Conservation (phyloP, 2,888 invertebrate species). For the Ichneumon xanthorius region DNA sequence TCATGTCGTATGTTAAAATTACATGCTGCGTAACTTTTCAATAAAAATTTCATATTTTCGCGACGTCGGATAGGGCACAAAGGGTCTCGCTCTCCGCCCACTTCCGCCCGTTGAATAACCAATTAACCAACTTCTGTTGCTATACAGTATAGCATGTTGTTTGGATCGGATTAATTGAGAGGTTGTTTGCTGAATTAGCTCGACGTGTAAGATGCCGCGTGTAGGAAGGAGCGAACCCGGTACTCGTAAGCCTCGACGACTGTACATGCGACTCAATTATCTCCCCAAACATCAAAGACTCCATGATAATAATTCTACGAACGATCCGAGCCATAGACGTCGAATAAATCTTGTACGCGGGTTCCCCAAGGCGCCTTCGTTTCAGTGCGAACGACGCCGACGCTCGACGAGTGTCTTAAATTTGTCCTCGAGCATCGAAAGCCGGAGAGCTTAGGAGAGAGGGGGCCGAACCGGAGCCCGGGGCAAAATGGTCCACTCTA, state of each 20-base stretch:
- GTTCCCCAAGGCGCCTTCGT: not conserved
- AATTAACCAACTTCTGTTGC: not conserved
- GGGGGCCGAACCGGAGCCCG: no score
- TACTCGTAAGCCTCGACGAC: not conserved
- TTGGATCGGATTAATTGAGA: not conserved
- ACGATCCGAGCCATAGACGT: not conserved
- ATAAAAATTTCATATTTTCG: not conserved
- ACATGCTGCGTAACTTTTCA: no score
- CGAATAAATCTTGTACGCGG: not conserved
- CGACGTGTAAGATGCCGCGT: not conserved
- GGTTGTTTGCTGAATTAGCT: not conserved
- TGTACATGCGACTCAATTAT: not conserved
- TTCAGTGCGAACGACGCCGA: not conserved
- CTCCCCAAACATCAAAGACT: not conserved
- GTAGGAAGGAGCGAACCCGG: not conserved
- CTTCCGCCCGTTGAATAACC: not conserved
- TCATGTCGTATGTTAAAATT: no score
- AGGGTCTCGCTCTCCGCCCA: not conserved
- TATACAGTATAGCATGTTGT: not conserved
- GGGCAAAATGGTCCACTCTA: no score
- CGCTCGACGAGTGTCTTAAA: not conserved
- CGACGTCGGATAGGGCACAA: not conserved
- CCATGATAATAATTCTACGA: not conserved
- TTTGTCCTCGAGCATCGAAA: not conserved
- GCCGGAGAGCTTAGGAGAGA: not conserved